These are phyloP conservation scores for Lampropteryx suffumata DNA, from an alignment of 2,888 invertebrate genomes.

Conservation along the genomic window DNA sequence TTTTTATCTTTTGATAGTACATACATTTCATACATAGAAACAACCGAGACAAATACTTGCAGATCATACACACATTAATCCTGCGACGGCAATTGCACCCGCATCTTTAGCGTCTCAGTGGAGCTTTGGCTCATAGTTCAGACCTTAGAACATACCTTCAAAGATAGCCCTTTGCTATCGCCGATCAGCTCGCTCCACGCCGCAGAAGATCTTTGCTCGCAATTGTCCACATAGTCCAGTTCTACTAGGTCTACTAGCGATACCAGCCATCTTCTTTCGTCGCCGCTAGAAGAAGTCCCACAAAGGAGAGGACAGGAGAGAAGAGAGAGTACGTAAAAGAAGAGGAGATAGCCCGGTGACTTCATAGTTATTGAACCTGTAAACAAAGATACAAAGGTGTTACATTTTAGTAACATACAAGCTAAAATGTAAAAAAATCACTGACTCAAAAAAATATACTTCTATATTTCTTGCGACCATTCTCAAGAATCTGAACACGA, in stretches of 20 bases:
- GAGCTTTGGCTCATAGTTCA: too few species aligned
- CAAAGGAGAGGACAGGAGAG: conserved; percentile 52
- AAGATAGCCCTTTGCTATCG: conserved; percentile 54
- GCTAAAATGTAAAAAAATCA: too few species aligned
- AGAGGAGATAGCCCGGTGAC: conserved; percentile 51
- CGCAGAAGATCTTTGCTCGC: conserved; percentile 64
- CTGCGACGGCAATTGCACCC: too few species aligned
- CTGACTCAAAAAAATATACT: too few species aligned
- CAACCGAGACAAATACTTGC: too few species aligned
- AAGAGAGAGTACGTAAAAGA: conserved; percentile 57
- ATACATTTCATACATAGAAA: too few species aligned
- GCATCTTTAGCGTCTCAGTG: too few species aligned
- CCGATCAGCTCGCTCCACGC: conserved; percentile 70
- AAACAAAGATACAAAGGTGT: conserved; percentile 24
- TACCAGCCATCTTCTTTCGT: conserved; percentile 63
- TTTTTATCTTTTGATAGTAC: too few species aligned
- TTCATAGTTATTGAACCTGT: conserved; percentile 63
- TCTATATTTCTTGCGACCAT: too few species aligned
- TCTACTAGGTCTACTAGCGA: conserved; percentile 72
- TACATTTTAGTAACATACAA: too few species aligned
- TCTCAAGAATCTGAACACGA: too few species aligned
- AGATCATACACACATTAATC: too few species aligned
- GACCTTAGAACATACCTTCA: conserved; percentile 57
- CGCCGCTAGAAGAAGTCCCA: conserved; percentile 61
- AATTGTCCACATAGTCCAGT: conserved; percentile 74